Percentiles rank a stretch among this genome's conserved stretches.
These are phyloP conservation scores for Asarcornis scutulata DNA, from an alignment of 2,113 vertebrate genomes.

Conservation along the genomic window DNA sequence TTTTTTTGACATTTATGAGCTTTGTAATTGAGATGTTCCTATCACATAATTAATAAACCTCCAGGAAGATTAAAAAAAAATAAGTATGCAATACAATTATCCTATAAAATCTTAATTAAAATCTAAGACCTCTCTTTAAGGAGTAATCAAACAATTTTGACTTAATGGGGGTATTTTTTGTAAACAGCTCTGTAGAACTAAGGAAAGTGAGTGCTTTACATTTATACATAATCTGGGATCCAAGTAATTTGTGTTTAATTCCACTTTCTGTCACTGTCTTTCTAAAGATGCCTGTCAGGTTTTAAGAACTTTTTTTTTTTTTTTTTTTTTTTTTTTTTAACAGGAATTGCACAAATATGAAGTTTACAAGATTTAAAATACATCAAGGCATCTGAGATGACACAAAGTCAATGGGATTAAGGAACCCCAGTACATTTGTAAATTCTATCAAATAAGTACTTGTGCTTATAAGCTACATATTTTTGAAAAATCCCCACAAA, in stretches of 20 bases:
- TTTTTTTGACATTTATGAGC: constrained; percentile 15
- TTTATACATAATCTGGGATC: background rate
- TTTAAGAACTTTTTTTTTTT: background rate
- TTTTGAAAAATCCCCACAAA: background rate
- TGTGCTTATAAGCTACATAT: background rate
- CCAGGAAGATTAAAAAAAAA: background rate
- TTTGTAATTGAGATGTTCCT: background rate
- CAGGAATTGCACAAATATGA: background rate
- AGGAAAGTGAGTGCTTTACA: background rate
- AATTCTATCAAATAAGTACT: background rate
- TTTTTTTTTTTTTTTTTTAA: background rate
- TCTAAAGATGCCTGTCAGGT: background rate
- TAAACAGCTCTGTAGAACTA: background rate
- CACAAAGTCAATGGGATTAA: background rate
- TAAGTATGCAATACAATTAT: background rate
- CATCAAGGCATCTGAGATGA: background rate
- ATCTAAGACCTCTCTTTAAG: background rate
- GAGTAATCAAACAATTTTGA: background rate
- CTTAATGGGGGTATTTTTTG: background rate
- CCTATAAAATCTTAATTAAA: background rate
- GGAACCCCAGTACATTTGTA: background rate
- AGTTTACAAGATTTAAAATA: background rate
- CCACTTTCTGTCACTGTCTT: background rate
- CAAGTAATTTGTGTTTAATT: background rate
- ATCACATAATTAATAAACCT: background rate